Percentiles rank a stretch among this genome's conserved stretches.
phyloP scores from a whole-genome alignment of 2,888 invertebrate species.

The Euzophera pinguis region DNA sequence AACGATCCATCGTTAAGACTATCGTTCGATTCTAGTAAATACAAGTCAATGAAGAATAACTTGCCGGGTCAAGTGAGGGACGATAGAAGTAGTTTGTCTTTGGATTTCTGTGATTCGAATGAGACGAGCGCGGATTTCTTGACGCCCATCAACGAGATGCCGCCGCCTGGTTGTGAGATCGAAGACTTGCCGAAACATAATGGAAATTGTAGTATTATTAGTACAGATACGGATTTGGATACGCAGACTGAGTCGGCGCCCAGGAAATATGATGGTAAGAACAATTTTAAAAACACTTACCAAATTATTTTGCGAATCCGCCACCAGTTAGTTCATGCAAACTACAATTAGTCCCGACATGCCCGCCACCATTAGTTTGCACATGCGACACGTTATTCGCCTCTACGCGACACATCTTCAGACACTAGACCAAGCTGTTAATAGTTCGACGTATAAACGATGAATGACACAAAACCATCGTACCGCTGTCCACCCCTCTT shows the following conservation, averaged over 20 bases:
- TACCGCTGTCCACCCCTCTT: too few relatives aligned
- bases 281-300: too few relatives aligned
- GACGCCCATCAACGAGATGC: slow-evolving; percentile 76
- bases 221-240: slow-evolving; percentile 67
- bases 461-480: too few relatives aligned
- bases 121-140: slow-evolving; percentile 75
- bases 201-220: slow-evolving; percentile 63
- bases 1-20: slow-evolving; percentile 64
- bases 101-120: slow-evolving; percentile 73
- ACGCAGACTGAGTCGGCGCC: slow-evolving; percentile 72
- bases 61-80: slow-evolving; percentile 47
- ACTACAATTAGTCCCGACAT: too few relatives aligned
- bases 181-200: slow-evolving; percentile 71
- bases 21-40: slow-evolving; percentile 70
- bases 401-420: too few relatives aligned
- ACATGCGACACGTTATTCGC: too few relatives aligned
- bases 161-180: slow-evolving; percentile 68
- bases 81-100: slow-evolving; percentile 65
- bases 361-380: too few relatives aligned
- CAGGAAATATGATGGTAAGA: slow-evolving; percentile 55
- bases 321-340: too few relatives aligned
- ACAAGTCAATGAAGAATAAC: slow-evolving; percentile 55
- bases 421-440: too few relatives aligned
- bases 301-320: too few relatives aligned
- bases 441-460: too few relatives aligned